Percentiles rank a stretch among this genome's conserved stretches.
Evolutionary conservation across 2,888 invertebrate species (phyloP).

Genomic region (Aricia artaxerxes): DNA sequence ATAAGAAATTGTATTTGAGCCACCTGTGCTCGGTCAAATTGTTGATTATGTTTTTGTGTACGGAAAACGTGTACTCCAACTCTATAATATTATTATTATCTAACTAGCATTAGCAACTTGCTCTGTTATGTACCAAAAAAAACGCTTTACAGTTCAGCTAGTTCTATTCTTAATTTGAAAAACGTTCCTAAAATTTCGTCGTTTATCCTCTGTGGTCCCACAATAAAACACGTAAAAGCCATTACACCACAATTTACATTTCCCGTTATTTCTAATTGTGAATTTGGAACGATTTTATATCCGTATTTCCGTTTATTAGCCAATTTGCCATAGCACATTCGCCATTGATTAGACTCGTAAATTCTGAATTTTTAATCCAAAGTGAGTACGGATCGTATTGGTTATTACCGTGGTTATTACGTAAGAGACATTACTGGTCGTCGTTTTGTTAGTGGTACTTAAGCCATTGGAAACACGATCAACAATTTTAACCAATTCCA

Average conservation of each 20-base stretch:
- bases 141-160: no score
- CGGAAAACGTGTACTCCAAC: no score
- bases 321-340: not conserved
- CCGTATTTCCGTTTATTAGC: conserved; percentile 11
- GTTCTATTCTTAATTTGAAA: no score
- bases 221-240: conserved; percentile 18
- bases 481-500: no score
- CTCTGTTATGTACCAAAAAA: no score
- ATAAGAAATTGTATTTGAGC: no score
- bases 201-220: not conserved
- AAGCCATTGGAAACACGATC: no score
- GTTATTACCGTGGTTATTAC: not conserved
- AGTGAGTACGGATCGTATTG: not conserved
- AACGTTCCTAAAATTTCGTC: no score
- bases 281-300: conserved; percentile 2
- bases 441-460: not conserved
- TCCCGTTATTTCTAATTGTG: conserved; percentile 9
- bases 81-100: no score
- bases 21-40: no score
- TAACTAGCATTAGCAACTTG: no score
- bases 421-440: not conserved
- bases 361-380: conserved; percentile 9
- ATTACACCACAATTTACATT: not conserved
- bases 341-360: conserved; percentile 3
- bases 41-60: no score